Percentiles rank a stretch among this genome's conserved stretches.
Conservation (phyloP, 1,140 invertebrate genomes). For the Stegodyphus mimosarum region DNA sequence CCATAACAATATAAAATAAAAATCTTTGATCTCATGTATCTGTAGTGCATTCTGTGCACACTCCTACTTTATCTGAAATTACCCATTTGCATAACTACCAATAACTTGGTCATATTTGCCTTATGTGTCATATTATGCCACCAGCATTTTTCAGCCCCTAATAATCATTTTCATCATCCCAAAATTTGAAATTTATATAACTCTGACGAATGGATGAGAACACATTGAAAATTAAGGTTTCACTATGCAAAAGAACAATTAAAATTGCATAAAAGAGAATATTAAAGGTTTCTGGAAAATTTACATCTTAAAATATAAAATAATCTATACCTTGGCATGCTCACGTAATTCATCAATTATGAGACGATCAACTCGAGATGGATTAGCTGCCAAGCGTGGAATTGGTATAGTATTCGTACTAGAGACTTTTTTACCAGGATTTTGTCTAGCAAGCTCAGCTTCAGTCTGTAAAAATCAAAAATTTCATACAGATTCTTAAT, state of each 20-base stretch:
- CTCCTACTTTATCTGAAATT: no score
- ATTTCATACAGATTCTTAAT: background rate
- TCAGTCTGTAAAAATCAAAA: slow-evolving; percentile 73
- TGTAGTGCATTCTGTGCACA: no score
- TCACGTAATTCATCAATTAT: slow-evolving; percentile 86
- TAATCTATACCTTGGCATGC: slow-evolving; percentile 74
- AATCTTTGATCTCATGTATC: no score
- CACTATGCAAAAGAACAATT: background rate
- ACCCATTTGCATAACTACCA: no score
- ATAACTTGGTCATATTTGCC: no score
- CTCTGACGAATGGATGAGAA: no score
- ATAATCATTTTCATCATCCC: no score
- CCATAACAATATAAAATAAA: no score
- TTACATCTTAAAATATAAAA: background rate
- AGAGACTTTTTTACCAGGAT: slow-evolving; percentile 83
- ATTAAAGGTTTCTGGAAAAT: background rate
- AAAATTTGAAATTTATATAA: no score
- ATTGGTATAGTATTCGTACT: slow-evolving; percentile 85
- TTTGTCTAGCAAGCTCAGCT: slow-evolving; percentile 81
- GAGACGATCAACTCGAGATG: slow-evolving; percentile 84
- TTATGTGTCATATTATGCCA: no score
- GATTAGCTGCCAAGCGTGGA: slow-evolving; percentile 81
- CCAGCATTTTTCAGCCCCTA: no score
- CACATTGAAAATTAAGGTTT: background rate
- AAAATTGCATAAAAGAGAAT: background rate